Conservation (phyloP, 2,113 vertebrate genomes). For the Etheostoma spectabile region DNA sequence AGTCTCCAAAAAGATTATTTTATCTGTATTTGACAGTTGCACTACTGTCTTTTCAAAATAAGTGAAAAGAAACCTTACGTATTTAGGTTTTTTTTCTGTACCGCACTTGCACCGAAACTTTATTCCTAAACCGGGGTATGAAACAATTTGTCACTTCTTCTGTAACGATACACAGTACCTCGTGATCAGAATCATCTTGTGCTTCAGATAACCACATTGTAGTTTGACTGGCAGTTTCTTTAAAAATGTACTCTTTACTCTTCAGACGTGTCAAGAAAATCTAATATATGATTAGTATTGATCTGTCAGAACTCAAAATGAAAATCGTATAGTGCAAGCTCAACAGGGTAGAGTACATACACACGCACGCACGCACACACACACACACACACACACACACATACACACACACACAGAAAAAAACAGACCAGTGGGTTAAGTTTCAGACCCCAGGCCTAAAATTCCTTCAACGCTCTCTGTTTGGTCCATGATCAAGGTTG, state of each 20-base stretch:
- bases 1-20: too few species aligned
- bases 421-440: constrained; percentile 23
- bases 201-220: background rate
- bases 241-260: too few species aligned
- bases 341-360: background rate
- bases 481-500: background rate
- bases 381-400: constrained; percentile 19
- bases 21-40: too few species aligned
- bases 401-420: constrained; percentile 1
- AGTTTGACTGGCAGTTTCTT: background rate
- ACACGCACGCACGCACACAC: background rate
- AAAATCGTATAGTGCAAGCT: too few species aligned
- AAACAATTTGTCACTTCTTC: too few species aligned
- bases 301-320: background rate
- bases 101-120: too few species aligned
- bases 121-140: too few species aligned
- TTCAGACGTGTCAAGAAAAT: too few species aligned
- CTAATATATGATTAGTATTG: background rate
- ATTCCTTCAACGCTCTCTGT: background rate
- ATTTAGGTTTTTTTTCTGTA: too few species aligned
- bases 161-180: too few species aligned
- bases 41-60: too few species aligned
- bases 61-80: too few species aligned
- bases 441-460: constrained; percentile 23
- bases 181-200: background rate